A percentile compares a stretch with the other conserved stretches of the same genome.
Conservation (phyloP, 2,113 vertebrate genomes). For the Chaetorhynchus papuensis region DNA sequence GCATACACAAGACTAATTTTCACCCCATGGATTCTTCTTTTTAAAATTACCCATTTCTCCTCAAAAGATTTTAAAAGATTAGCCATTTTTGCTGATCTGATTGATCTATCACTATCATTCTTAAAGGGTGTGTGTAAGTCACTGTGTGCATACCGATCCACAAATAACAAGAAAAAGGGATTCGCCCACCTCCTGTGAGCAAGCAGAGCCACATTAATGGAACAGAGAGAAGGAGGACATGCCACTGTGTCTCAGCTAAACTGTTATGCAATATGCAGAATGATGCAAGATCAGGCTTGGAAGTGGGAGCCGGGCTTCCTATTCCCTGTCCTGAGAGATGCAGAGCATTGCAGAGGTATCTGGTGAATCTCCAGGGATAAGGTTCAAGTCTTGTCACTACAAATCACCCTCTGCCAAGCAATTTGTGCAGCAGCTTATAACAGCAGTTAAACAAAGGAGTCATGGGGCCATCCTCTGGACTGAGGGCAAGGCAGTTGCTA, state of each 20-base stretch:
- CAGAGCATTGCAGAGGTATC: slow-evolving; percentile 67
- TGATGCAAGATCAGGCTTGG: slow-evolving; percentile 46
- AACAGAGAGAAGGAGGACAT: neutral
- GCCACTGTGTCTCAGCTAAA: neutral
- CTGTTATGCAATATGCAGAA: slow-evolving; percentile 35
- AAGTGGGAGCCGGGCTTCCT: slow-evolving; percentile 51
- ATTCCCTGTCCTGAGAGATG: slow-evolving; percentile 35
- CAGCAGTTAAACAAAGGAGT: slow-evolving; percentile 73
- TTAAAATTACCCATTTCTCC: neutral
- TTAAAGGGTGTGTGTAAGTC: neutral
- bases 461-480: slow-evolving; percentile 47
- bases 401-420: slow-evolving; percentile 73
- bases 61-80: neutral
- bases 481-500: slow-evolving; percentile 63
- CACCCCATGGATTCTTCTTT: neutral
- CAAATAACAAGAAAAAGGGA: neutral
- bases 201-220: neutral
- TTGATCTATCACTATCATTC: neutral
- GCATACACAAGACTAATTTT: neutral
- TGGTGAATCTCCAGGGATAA: slow-evolving; percentile 69
- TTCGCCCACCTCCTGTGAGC: neutral
- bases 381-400: slow-evolving; percentile 71
- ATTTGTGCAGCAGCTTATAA: slow-evolving; percentile 67
- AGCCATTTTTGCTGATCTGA: neutral
- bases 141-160: neutral